Evolutionary conservation across 2,113 vertebrate species (phyloP).

Genomic region (Toxostoma redivivum): DNA sequence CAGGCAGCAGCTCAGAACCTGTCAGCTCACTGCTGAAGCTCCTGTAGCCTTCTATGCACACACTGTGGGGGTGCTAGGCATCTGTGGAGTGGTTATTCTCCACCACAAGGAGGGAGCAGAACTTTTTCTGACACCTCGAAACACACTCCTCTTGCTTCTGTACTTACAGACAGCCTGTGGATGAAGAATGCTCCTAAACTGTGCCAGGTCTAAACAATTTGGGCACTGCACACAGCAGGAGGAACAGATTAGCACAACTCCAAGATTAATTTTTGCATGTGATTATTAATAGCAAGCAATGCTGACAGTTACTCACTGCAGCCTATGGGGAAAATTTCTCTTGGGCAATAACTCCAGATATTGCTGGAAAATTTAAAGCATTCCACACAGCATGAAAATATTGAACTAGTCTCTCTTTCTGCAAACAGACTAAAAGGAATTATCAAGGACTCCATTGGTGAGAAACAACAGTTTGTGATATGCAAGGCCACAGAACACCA

Average conservation of each 20-base stretch:
- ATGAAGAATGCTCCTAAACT: background rate
- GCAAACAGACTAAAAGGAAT: conserved; percentile 6
- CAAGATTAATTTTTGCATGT: background rate
- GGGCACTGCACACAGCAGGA: background rate
- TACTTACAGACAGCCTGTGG: background rate
- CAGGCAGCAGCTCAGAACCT: background rate
- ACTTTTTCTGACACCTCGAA: background rate
- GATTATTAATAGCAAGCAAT: background rate
- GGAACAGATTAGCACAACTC: background rate
- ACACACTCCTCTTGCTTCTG: background rate
- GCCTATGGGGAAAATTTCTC: background rate
- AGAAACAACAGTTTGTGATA: background rate
- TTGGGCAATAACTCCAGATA: background rate
- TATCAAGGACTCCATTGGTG: background rate
- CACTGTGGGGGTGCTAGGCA: background rate
- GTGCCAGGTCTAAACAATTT: background rate
- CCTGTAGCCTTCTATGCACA: background rate
- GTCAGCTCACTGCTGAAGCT: background rate
- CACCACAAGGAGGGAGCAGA: accelerated
- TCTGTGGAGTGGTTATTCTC: background rate
- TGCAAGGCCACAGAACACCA: background rate
- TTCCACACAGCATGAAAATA: background rate
- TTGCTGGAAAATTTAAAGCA: background rate
- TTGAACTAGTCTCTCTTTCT: background rate
- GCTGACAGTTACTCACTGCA: background rate